These are phyloP conservation scores for Palaemon carinicauda DNA, from an alignment of 1,140 invertebrate species.

Conservation along the genomic window DNA sequence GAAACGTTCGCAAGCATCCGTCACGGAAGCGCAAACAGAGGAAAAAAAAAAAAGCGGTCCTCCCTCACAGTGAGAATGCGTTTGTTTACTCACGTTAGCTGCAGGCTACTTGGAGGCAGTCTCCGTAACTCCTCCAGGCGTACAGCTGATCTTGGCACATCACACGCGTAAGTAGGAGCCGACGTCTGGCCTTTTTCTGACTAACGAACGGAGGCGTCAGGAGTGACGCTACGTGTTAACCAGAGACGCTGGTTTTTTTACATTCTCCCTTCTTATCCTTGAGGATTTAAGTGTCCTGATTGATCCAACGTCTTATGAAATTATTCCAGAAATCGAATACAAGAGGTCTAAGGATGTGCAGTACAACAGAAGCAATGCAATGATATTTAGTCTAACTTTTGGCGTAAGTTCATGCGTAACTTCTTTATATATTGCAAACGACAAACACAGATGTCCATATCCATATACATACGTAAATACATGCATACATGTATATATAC, in stretches of 20 bases:
- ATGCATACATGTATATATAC: no score
- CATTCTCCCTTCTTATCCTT: background rate
- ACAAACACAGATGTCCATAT: no score
- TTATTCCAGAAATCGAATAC: no score
- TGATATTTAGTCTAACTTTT: no score
- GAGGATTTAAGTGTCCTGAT: background rate
- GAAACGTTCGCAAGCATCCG: background rate
- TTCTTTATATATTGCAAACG: no score
- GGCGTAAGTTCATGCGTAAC: no score
- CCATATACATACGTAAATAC: no score
- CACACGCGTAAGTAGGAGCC: background rate
- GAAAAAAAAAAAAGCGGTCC: slow-evolving; percentile 16
- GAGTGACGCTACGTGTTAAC: background rate
- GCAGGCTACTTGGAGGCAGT: slow-evolving; percentile 5
- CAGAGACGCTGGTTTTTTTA: no score
- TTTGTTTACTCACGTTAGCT: slow-evolving; percentile 30
- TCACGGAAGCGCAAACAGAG: slow-evolving; percentile 5
- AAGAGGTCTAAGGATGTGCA: no score
- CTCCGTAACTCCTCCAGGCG: slow-evolving; percentile 45
- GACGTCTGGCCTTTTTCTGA: no score
- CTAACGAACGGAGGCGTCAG: no score
- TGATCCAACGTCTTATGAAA: background rate
- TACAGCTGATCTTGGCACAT: slow-evolving; percentile 27
- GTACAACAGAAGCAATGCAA: no score
- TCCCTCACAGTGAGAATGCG: slow-evolving; percentile 11